Base-by-base conservation (phyloP, 2,797 vertebrate genomes). In the Lepus oiostolus region DNA sequence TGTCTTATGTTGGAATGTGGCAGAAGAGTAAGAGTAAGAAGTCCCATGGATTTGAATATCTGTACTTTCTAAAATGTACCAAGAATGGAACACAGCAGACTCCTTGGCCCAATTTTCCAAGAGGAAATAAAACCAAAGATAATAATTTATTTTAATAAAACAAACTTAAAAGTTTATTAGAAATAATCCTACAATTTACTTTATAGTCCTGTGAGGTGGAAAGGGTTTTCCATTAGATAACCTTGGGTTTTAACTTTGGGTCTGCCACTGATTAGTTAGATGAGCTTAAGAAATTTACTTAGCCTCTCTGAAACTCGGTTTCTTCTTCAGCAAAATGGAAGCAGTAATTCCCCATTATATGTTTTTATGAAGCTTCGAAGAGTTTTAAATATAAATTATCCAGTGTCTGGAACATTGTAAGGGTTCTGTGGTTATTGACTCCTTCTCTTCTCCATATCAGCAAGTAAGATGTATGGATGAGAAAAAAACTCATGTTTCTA, bases 221-320 rank as follows among this genome's bases (percentile, higher is more conserved):
- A 91, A 88, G 16, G 17, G 74, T 88, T 88, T 94, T 54, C 65
- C 85, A 35, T 71, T 58, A 91, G 13, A 65, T 24, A 90, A 6
- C 13, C 1, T 76, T 30, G 11, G 0, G 14, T 65, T 86, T 96
- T 76, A 83, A 83, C 50, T 75, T 92, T 92, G 54, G 21, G 38
- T 94, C 60, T 80, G 28, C 28, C 17, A 65, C n/a, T 52, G 30
- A 92, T 88, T 90, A 13, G 3, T 7, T 76, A 7, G 74, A n/a
- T 65, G 47, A 13, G 28, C 2, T 92, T 92, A 71, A 76, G 54
- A 85, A 88, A 82, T 19, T 35, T 62, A 38, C 4, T 32, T 84
- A 52, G 9, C 26, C 9, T 92, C 52, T 91, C 60, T 75, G 47
- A 95, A 84, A 32, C 17, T 62, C 81, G 58, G n/a, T 42, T 71